Evolutionary conservation across 1,140 invertebrate genomes (phyloP).

Genomic region (Manduca sexta): DNA sequence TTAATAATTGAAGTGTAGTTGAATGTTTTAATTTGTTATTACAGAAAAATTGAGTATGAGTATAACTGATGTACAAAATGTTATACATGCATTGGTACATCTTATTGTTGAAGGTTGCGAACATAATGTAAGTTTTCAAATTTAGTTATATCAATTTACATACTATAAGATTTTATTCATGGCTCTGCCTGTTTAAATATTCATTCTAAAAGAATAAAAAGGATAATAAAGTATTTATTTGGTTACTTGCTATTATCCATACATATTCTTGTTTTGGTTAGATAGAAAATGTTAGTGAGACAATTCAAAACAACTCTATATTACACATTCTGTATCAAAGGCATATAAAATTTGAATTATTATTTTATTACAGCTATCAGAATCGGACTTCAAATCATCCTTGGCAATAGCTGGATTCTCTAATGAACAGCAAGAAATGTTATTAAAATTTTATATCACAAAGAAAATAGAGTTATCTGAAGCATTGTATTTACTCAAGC

Average conservation of each 20-base stretch:
- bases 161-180: too few relatives aligned
- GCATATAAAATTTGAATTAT: too few relatives aligned
- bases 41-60: conserved; percentile 51
- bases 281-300: too few relatives aligned
- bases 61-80: conserved; percentile 40
- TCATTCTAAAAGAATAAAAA: too few relatives aligned
- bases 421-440: conserved; percentile 49
- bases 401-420: conserved; percentile 57
- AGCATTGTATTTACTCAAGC: conserved; percentile 43
- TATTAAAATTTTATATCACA: conserved; percentile 51
- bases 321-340: too few relatives aligned
- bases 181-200: too few relatives aligned
- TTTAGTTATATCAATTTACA: too few relatives aligned
- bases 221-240: too few relatives aligned
- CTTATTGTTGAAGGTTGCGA: conserved; percentile 59
- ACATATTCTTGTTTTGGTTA: too few relatives aligned
- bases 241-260: too few relatives aligned
- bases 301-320: too few relatives aligned
- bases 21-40: conserved; percentile 23
- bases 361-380: conserved; percentile 47
- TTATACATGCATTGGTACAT: conserved; percentile 56
- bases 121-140: conserved; percentile 50
- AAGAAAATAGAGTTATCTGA: conserved; percentile 49
- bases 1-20: neutral
- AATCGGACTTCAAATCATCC: conserved; percentile 55